A percentile compares a stretch with the other conserved stretches of the same genome.
phyloP scores from a whole-genome alignment of 2,888 invertebrate genomes.

The Protophormia terraenovae region DNA sequence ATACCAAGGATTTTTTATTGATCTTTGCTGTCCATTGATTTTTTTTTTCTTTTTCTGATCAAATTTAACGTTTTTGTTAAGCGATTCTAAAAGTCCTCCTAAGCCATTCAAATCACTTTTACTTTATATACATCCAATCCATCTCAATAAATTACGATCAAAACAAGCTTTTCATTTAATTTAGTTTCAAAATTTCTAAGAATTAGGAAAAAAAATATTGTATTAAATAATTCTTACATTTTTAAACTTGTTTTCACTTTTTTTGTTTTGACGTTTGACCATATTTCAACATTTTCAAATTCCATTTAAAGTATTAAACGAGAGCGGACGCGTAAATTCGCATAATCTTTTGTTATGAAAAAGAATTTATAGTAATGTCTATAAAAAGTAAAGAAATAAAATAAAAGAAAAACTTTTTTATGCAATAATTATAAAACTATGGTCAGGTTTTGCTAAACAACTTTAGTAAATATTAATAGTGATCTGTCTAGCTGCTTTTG shows the following conservation, averaged over 20 bases:
- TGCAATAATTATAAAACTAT: background rate
- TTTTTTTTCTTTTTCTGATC: no score
- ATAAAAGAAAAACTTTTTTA: background rate
- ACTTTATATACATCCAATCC: background rate
- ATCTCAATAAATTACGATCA: background rate
- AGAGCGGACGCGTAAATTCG: background rate
- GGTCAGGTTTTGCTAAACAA: background rate
- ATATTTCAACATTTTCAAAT: conserved; percentile 26
- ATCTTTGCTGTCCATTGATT: no score
- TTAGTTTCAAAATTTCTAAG: background rate
- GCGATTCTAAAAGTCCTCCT: background rate
- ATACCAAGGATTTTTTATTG: no score
- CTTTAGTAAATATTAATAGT: background rate
- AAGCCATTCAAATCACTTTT: conserved; percentile 14
- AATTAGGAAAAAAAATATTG: background rate
- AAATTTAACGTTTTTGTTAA: no score
- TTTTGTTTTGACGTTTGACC: conserved; percentile 26
- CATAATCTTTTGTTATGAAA: conserved; percentile 11
- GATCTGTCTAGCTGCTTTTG: background rate
- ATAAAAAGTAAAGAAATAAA: background rate
- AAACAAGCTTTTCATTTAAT: background rate
- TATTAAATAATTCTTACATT: conserved; percentile 32
- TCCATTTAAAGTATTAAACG: conserved; percentile 1
- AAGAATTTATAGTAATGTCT: background rate
- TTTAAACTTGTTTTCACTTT: conserved; percentile 54